Evolutionary conservation across 2,113 vertebrate genomes (phyloP).

Genomic region (Mormoops blainvillei): DNA sequence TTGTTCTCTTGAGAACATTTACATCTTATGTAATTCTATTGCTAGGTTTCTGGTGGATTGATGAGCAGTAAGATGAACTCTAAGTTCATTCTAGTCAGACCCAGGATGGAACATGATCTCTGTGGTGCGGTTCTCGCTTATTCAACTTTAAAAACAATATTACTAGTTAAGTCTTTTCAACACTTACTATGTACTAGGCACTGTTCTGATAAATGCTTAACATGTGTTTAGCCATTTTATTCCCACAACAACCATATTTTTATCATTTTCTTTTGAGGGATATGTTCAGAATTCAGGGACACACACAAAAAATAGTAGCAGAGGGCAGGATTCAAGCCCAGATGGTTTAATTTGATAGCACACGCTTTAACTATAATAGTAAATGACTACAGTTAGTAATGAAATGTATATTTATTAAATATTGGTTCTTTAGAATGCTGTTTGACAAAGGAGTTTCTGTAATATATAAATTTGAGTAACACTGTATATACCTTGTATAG

Average conservation of each 20-base stretch:
- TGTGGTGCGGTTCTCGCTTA: not conserved
- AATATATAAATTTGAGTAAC: not conserved
- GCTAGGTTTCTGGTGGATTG: not conserved
- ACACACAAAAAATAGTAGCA: not conserved
- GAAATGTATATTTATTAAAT: not conserved
- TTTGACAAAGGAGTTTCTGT: not conserved
- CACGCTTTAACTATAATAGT: not conserved
- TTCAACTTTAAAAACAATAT: not conserved
- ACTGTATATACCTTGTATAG: not conserved
- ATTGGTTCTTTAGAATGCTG: not conserved
- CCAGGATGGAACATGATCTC: not conserved
- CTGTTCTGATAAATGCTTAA: not conserved
- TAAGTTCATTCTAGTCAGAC: not conserved
- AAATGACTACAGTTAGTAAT: not conserved
- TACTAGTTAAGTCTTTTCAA: not conserved
- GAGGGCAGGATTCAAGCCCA: not conserved
- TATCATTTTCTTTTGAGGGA: not conserved
- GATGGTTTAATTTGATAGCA: not conserved
- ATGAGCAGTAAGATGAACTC: not conserved
- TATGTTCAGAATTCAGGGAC: not conserved
- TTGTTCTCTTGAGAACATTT: not conserved
- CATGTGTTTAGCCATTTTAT: not conserved
- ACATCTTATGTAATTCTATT: not conserved
- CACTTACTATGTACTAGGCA: not conserved
- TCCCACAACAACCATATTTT: not conserved